phyloP scores from a whole-genome alignment of 2,113 vertebrate genomes.

The Capra hircus region DNA sequence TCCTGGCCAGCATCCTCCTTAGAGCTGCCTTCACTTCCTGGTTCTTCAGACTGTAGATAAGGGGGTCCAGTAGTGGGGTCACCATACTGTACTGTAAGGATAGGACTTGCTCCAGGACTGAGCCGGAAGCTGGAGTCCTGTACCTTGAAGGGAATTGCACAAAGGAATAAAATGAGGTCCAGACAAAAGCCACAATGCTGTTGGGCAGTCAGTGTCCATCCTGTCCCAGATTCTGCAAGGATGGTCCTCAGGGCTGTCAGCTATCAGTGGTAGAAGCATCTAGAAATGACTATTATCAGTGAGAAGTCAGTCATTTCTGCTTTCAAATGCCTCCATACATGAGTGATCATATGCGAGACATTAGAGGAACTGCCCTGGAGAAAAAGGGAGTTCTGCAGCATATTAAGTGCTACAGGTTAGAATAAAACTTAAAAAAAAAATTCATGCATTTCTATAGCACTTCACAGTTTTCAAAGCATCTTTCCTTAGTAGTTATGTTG shows the following conservation, averaged over 20 bases:
- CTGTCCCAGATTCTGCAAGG: neutral
- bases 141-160: slow-evolving; percentile 38
- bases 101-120: slow-evolving; percentile 20
- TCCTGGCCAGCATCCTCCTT: neutral
- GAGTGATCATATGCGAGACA: neutral
- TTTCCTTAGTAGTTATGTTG: neutral
- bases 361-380: neutral
- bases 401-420: neutral
- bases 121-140: neutral
- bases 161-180: neutral
- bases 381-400: neutral
- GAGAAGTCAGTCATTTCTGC: neutral
- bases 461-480: neutral
- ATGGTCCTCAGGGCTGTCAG: neutral
- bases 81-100: slow-evolving; percentile 47
- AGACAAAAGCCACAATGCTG: neutral
- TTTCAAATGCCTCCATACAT: neutral
- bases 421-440: neutral
- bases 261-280: neutral
- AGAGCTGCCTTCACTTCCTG: slow-evolving; percentile 37
- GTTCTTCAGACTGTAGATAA: slow-evolving; percentile 59
- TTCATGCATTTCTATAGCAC: neutral
- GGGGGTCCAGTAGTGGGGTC: neutral
- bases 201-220: neutral
- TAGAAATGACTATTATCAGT: neutral